Conservation (phyloP, 2,797 vertebrate genomes). For the Pangasius larnaudii region DNA sequence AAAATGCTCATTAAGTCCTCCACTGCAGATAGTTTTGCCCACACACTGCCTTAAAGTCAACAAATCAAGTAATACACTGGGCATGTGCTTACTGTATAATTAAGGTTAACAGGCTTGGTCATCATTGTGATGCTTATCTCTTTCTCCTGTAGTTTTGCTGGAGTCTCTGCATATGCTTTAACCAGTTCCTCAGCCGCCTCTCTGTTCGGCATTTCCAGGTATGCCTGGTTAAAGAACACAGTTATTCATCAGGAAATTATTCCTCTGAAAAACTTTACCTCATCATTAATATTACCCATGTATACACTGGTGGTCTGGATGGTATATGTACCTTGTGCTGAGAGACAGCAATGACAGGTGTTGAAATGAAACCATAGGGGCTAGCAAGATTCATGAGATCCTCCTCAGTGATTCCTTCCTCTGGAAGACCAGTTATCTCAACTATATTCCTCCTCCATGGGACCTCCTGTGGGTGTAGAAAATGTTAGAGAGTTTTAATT, state of each 20-base stretch:
- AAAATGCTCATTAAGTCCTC: background rate
- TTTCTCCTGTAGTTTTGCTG: constrained; percentile 74
- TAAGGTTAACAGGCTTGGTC: constrained; percentile 69
- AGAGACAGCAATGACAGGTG: constrained; percentile 73
- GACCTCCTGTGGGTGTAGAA: constrained; percentile 37
- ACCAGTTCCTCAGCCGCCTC: constrained; percentile 79
- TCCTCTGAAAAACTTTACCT: background rate
- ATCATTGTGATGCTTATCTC: constrained; percentile 72
- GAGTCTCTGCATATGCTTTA: constrained; percentile 78
- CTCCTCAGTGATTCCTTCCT: constrained; percentile 69
- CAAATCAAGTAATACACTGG: background rate
- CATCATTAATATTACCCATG: background rate
- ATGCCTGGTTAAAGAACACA: constrained; percentile 68
- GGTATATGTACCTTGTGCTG: constrained; percentile 75
- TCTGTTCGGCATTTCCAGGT: constrained; percentile 71
- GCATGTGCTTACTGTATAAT: constrained; percentile 71
- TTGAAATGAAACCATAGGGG: constrained; percentile 72
- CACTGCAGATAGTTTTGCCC: background rate
- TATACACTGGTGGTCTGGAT: background rate
- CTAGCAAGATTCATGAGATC: constrained; percentile 79
- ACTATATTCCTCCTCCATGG: constrained; percentile 62
- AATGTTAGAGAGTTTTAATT: background rate
- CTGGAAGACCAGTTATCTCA: constrained; percentile 82
- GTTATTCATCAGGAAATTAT: background rate
- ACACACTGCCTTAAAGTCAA: background rate